Base-by-base conservation (phyloP, 2,797 vertebrate species). In the Florisuga fusca region DNA sequence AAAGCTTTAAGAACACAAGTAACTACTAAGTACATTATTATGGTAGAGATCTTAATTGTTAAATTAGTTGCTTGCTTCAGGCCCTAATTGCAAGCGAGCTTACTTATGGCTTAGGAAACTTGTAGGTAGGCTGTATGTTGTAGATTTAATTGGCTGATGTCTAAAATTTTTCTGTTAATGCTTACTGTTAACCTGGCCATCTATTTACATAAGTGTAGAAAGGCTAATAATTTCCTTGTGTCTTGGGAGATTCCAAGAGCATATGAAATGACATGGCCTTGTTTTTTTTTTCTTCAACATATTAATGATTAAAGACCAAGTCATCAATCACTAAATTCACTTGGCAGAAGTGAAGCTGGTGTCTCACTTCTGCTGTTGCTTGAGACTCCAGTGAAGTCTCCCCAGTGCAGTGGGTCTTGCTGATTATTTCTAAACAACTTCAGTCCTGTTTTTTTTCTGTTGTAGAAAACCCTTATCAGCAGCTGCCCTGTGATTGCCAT, bases 401-500 rank as follows among this genome's bases (percentile, higher is more conserved):
- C 74, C 19, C n/a, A 79, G 26, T 38, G 54, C 25, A 62, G 31
- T 2, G 48, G 51, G 43, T 34, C 14, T 31, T 38, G 58, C 34
- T 58, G 55, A 22, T 38, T 79, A 4, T 76, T 75, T 46, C 11
- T 31, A 34, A 79, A 50, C 51, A n/a, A 59, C 68, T 62, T 11
- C 15, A 54, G 22, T 75, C 22, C 25, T 46, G 17, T 25, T 94
- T 73, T 26, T 94, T 73, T 90, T 90, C 54, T 89, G 23, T 81
- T 90, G 69, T 46, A 98, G 98, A 98, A 96, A 99, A 98, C 91
- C 98, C 98, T 12, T 99, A 99, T 46, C 98, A 98, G 92, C 99
- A 99, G 85, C 98, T 99, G 64, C 99, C 99, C 19, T 99, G 99
- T 93, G 98, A 98, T 84, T 99, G 99, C 88, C 98, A 99, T 0